phyloP scores from a whole-genome alignment of 2,113 vertebrate genomes.

The Cinclus mexicanus region DNA sequence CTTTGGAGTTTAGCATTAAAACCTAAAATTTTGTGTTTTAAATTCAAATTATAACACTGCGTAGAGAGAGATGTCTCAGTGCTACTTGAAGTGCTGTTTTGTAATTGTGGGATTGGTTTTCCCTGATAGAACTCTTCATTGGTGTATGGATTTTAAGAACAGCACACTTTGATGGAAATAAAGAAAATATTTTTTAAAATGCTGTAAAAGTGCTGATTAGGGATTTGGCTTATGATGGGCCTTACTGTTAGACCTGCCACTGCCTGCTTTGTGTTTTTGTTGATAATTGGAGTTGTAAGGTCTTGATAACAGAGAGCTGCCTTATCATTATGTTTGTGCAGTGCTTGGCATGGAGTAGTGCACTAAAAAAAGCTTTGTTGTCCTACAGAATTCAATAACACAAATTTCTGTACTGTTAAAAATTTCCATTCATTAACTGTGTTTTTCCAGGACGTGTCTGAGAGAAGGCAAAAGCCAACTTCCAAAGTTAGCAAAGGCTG shows the following conservation, averaged over 20 bases:
- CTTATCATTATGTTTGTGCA: not conserved
- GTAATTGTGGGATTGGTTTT: not conserved
- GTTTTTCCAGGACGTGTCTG: not conserved
- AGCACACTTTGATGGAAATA: not conserved
- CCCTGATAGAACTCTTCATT: not conserved
- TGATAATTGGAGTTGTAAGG: not conserved
- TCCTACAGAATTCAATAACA: not conserved
- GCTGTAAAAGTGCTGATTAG: not conserved
- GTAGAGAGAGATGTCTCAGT: not conserved
- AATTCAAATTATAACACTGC: not conserved
- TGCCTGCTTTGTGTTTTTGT: not conserved
- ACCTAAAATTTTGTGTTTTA: not conserved
- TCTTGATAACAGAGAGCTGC: not conserved
- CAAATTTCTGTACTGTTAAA: not conserved
- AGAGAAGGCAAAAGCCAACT: not conserved
- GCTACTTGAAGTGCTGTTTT: not conserved
- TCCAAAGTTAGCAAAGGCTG: not conserved
- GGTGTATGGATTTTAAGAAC: not conserved
- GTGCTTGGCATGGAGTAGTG: not conserved
- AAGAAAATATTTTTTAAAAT: not conserved
- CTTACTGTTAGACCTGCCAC: not conserved
- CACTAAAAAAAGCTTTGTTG: not conserved
- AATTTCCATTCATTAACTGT: not conserved
- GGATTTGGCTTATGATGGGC: not conserved
- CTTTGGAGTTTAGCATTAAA: not conserved